These are phyloP conservation scores for Psittacula echo DNA, from an alignment of 2,797 vertebrate species.

Conservation along the genomic window DNA sequence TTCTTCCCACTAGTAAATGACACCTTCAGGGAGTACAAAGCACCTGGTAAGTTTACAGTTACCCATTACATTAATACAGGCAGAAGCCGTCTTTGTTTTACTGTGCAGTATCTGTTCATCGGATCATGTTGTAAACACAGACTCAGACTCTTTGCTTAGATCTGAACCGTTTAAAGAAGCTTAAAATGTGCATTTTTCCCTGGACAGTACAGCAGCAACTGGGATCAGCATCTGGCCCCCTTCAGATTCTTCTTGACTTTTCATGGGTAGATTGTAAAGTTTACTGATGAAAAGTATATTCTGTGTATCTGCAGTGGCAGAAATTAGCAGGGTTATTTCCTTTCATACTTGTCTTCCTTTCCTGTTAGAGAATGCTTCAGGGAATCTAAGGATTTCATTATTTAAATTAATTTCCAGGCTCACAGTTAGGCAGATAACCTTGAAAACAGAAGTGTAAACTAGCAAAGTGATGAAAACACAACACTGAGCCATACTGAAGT, in stretches of 20 bases:
- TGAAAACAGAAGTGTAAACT: slow-evolving; percentile 7
- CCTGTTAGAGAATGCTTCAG: neutral
- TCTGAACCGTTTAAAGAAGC: neutral
- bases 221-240: neutral
- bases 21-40: slow-evolving; percentile 84
- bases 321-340: neutral
- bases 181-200: neutral
- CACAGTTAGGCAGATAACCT: neutral
- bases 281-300: neutral
- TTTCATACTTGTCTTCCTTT: neutral
- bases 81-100: neutral
- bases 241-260: neutral
- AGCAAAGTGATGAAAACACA: neutral
- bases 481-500: neutral
- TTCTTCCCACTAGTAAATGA: slow-evolving; percentile 86
- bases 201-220: neutral
- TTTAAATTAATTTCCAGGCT: slow-evolving; percentile 7
- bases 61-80: neutral
- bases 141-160: neutral
- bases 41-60: slow-evolving; percentile 79
- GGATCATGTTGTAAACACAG: neutral
- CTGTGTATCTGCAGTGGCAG: neutral
- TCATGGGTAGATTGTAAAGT: neutral
- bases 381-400: neutral
- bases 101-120: neutral